Base-by-base conservation (phyloP, 1,140 invertebrate species). In the Procambarus clarkii region DNA sequence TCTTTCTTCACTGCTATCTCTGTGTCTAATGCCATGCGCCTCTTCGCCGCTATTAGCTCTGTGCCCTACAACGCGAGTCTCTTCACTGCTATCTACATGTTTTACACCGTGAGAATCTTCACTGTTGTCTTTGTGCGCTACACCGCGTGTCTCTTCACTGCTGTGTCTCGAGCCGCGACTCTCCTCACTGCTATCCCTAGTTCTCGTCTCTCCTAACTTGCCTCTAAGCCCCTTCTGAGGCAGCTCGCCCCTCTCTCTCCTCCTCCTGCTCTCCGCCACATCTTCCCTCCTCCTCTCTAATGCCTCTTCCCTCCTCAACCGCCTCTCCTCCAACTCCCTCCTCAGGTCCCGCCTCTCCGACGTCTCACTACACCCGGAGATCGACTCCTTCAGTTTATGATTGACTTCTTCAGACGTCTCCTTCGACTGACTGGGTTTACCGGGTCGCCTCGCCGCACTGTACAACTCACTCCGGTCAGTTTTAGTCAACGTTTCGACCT, bases 381-480 rank as follows among this genome's bases (percentile, higher is more conserved):
- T 82, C 15, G 87, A 71, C 24, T 90, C 88, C 81, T 84, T 90
- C 1, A 90, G 88, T 46, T 76, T 83, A 44, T 60, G 21, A 60
- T 90, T 90, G 9, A 90, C 88, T 24, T 76, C 88, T 50, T 90
- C 88, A 2, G 80, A 77, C 24, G 64, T 84, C 71, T 90, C 88
- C 71, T 90, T 90, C 46, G 88, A 83, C 18, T 84, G 45, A 5
- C 71, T 71, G 11, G n/a, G 46, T n/a, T 80, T 79, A 24, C 60
- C 64, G 9, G 18, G 44, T 9, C 24, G 8, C 3, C 11, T 5
- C 7, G 7, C 24, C 7, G 11, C 83, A 7, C 24, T 45, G n/a
- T 58, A 58, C 50, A 82, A n/a, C 18, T 34, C 50, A 60, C 50
- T 58, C 50, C 58, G n/a, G 15, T 82, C 80, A 0, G 50, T 54